Evolutionary conservation across 2,113 vertebrate species (phyloP), one percentile per base, ranked within the genome.

Genomic region (Carlito syrichta): DNA sequence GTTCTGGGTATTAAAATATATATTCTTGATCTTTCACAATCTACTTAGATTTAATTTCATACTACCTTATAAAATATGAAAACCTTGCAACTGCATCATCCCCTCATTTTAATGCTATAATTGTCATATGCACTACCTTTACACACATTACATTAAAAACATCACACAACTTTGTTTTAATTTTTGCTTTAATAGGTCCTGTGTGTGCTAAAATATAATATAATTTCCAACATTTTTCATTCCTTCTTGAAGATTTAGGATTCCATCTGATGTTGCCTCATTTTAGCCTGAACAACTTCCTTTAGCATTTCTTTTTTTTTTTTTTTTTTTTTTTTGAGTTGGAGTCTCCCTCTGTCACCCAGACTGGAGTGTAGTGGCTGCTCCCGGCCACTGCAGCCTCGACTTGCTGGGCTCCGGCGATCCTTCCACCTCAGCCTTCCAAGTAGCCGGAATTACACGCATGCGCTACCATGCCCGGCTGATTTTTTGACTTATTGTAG

Each of bases 191-290:
- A 63, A 86, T 32, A 19, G 4, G 22, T 63, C 32, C 78, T 89
- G 56, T 85, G 20, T 48, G 77, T 66, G 92, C 76, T 93, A 60
- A 89, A 95, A 22, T 66, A 89, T 74, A n/a, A 74, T 92, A 94
- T 12, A 40, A 77, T 56, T 45, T 94, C 84, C 50, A 35, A 87
- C 45, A 85, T 43, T 84, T 79, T 92, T 97, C 20, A 94, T 89
- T 92, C 48, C 43, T 83, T 95, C 74, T 73, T 86, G 3, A 95
- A 86, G 43, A 93, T 86, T 63, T 93, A 86, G 92, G 69, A 73
- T 86, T 66, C 32, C 66, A 77, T 66, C 62, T 82, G 52, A 27
- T 81, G 9, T 73, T 66, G 93, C 7, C 56, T 86, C 43, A 63
- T 62, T 96, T 89, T 23, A 91, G 25, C 48, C 43, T 74, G 17